Evolutionary conservation across 2,888 invertebrate genomes (phyloP).

Genomic region (Polia nebulosa): DNA sequence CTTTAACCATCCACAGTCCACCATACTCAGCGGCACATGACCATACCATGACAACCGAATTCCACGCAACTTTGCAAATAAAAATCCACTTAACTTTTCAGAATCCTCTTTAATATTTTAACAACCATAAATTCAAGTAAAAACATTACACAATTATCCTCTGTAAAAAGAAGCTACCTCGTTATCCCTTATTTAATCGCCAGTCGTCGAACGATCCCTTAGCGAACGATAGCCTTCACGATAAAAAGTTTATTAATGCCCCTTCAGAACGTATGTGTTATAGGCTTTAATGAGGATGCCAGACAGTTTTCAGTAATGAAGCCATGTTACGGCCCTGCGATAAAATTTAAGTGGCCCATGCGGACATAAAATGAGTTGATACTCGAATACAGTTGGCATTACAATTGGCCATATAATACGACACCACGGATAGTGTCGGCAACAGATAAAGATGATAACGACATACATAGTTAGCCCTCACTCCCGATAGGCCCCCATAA

Average conservation of each 20-base stretch:
- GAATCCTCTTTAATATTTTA: slow-evolving; percentile 22
- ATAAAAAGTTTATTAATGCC: slow-evolving; percentile 67
- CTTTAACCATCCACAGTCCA: too few species aligned
- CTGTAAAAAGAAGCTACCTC: slow-evolving; percentile 18
- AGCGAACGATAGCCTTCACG: slow-evolving; percentile 42
- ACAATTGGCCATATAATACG: slow-evolving; percentile 54
- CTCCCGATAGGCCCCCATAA: slow-evolving; percentile 43
- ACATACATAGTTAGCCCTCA: slow-evolving; percentile 22
- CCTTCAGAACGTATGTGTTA: slow-evolving; percentile 59
- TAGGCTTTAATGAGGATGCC: slow-evolving; percentile 66
- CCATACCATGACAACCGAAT: not conserved
- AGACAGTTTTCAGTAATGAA: slow-evolving; percentile 74
- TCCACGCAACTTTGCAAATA: not conserved
- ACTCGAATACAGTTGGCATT: slow-evolving; percentile 56
- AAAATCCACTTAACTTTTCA: not conserved
- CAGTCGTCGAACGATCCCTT: slow-evolving; percentile 52
- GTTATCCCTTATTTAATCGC: slow-evolving; percentile 55
- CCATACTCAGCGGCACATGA: too few species aligned
- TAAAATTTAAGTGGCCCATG: slow-evolving; percentile 78
- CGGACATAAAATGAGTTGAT: slow-evolving; percentile 68
- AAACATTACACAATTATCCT: slow-evolving; percentile 35
- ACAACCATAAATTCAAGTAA: slow-evolving; percentile 20
- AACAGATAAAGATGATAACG: slow-evolving; percentile 57
- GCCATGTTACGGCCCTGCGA: slow-evolving; percentile 70
- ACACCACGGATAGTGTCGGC: slow-evolving; percentile 40